Base-by-base conservation (phyloP, 2,888 invertebrate genomes). In the Ephialtes manifestator region DNA sequence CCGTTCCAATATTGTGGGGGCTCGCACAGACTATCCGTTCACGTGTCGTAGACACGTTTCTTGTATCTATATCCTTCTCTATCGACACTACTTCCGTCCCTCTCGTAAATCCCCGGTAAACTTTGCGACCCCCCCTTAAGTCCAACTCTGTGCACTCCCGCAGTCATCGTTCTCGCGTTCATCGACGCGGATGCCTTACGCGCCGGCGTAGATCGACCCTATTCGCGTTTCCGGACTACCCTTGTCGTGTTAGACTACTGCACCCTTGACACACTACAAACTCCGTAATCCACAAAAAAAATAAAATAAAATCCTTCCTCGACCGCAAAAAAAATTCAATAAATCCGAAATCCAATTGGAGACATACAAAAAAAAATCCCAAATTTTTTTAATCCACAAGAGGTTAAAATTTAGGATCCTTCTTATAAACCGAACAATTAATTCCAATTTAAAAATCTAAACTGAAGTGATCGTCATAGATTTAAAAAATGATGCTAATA, bases 131-230 rank as follows among this genome's bases (percentile, higher is more conserved):
- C 20, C 24, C 65, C 39, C 39, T n/a, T 18, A 11, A 39, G 43
- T 65, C 11, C 35, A 11, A 2, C 20, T n/a, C 2, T 35, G 63
- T 31, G 15, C 63, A 35, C 58, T 65, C 63, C 35, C 72, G 70
- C 86, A 86, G 87, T 87, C 72, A 75, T 83, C 83, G 84, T 77
- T 78, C 79, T 78, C 79, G 81, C 83, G 83, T 82, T 86, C 86
- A 83, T 86, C 85, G 85, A 86, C 77, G 86, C 83, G 83, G 86
- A 53, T 83, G 74, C 71, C 35, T 18, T 11, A 4, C 82, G 84
- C 84, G 86, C 84, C 86, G 84, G 84, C 82, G 84, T 77, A 84
- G 53, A 35, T 55, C 70, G 31, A n/a, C 3, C 35, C 11, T 63
- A 60, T 20, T 28, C 31, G 35, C 68, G 72, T 39, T 83, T 72